Base-by-base conservation (phyloP, 2,797 vertebrate genomes). In the Peromyscus aztecus region DNA sequence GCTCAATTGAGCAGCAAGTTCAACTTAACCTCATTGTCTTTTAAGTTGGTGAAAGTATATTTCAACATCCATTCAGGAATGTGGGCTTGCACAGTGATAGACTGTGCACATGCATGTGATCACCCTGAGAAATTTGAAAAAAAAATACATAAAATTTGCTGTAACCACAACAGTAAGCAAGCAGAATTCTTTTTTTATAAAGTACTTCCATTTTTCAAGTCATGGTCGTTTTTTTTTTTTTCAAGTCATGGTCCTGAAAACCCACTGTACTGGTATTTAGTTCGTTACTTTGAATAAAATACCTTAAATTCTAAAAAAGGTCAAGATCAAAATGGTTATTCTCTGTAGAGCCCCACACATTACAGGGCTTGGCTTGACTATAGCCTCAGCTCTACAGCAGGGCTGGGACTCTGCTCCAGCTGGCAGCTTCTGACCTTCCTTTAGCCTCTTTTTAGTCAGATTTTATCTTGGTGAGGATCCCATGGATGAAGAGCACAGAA, bases 171-270 rank as follows among this genome's bases (percentile, higher is more conserved):
- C 2, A 37, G 21, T 40, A n/a, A 91, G n/a, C 17, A 49, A 71
- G 23, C 0, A 83, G 34, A 67, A 89, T 43, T 63, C 13, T 52
- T 86, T 37, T 12, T 89, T 89, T 37, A 34, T 71, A 81, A 65
- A n/a, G 29, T 14, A 12, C 11, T 1, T 75, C 85, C 76, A 17
- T 5, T 31, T 40, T 93, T 37, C 16, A n/a, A n/a, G n/a, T n/a
- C n/a, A n/a, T n/a, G n/a, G n/a, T n/a, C n/a, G n/a, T n/a, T 37
- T 37, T 37, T 37, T 11, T 71, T 95, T 92, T 23, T 73, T 95
- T 92, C 27, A 23, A 31, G n/a, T 65, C 13, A 40, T 16, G 63
- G 23, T 43, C 46, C 23, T 71, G 27, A 4, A 88, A 83, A 84
- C 6, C 19, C 12, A n/a, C 3, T 12, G 8, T 23, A 4, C 27